A percentile compares a stretch with the other conserved stretches of the same genome.
phyloP scores from a whole-genome alignment of 2,113 vertebrate species.

The Tragelaphus buxtoni region DNA sequence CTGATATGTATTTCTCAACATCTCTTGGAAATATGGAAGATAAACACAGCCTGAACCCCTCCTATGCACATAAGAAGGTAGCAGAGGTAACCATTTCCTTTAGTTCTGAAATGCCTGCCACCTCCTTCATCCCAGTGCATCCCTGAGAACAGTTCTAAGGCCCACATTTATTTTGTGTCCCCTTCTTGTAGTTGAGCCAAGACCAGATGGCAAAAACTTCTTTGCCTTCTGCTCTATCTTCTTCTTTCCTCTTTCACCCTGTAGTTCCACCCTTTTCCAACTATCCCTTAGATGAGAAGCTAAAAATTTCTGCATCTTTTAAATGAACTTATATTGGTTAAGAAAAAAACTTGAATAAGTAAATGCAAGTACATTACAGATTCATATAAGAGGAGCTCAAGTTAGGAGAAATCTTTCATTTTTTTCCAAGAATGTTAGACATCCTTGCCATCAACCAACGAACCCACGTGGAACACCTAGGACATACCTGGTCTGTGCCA shows the following conservation, averaged over 20 bases:
- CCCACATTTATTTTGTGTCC: not conserved
- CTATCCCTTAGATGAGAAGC: not conserved
- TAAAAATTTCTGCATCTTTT: not conserved
- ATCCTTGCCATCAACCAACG: not conserved
- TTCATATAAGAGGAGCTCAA: not conserved
- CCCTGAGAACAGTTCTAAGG: not conserved
- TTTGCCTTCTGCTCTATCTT: not conserved
- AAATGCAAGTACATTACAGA: not conserved
- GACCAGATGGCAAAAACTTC: not conserved
- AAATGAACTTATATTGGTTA: not conserved
- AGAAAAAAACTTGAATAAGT: not conserved
- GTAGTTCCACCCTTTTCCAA: not conserved
- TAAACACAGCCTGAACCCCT: conserved; percentile 38
- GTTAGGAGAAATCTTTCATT: not conserved
- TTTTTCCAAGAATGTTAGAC: not conserved
- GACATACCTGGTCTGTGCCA: not conserved
- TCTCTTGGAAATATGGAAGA: not conserved
- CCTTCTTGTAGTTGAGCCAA: not conserved
- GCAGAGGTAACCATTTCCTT: not conserved
- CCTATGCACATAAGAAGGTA: not conserved
- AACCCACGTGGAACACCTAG: no score
- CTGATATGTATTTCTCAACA: conserved; percentile 35
- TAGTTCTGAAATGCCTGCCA: not conserved
- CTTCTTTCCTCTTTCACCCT: not conserved
- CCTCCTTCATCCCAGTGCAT: not conserved